A percentile compares a stretch with the other conserved stretches of the same genome.
phyloP scores from a whole-genome alignment of 64 coral and sea anemone species.

The Pocillopora damicornis region DNA sequence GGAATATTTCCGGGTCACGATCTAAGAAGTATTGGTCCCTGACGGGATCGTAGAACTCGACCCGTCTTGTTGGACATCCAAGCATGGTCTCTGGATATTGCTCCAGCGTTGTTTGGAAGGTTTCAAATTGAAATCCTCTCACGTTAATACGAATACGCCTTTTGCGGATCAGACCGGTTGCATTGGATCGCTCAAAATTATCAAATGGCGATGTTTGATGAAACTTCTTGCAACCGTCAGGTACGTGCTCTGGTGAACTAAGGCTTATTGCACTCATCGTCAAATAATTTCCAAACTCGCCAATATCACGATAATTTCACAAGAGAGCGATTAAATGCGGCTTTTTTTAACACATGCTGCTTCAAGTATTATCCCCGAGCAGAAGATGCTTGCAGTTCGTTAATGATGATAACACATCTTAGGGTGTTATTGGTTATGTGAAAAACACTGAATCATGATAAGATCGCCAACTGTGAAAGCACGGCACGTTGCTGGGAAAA shows the following conservation, averaged over 20 bases:
- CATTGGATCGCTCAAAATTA: not conserved
- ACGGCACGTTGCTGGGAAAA: not conserved
- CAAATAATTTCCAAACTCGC: not conserved
- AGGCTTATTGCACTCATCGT: not conserved
- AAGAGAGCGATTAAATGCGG: too few relatives aligned
- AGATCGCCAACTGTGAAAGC: conserved; percentile 10
- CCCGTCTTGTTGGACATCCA: conserved; percentile 32
- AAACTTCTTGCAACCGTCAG: not conserved
- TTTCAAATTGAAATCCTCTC: conserved; percentile 53
- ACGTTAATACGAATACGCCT: conserved; percentile 59
- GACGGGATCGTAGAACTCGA: conserved; percentile 40
- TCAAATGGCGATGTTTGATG: not conserved
- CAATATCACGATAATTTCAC: too few relatives aligned
- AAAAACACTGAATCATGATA: not conserved
- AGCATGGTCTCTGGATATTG: conserved; percentile 74
- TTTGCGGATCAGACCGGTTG: not conserved
- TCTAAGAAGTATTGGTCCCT: conserved; percentile 55
- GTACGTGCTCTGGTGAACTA: not conserved
- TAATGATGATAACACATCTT: not conserved
- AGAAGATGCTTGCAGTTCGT: not conserved
- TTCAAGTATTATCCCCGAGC: not conserved
- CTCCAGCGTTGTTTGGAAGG: conserved; percentile 62
- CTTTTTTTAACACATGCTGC: not conserved
- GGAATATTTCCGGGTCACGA: conserved; percentile 52
- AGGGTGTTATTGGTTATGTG: not conserved